A percentile compares a stretch with the other conserved stretches of the same genome.
Evolutionary conservation across 2,797 vertebrate species (phyloP).

Genomic region (Cheirogaleus major): DNA sequence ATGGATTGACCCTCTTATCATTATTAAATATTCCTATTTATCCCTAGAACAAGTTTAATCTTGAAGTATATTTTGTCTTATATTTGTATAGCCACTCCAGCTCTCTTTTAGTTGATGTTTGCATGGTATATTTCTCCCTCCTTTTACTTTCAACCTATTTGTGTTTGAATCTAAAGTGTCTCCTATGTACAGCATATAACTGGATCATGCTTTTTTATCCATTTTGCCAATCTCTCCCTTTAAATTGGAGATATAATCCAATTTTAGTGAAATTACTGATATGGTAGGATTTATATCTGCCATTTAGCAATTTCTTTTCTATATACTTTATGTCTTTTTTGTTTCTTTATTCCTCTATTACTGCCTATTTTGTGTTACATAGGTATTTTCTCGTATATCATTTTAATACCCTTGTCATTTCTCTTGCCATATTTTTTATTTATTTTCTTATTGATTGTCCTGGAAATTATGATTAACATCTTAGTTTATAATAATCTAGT

Average conservation of each 20-base stretch:
- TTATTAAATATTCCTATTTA: neutral
- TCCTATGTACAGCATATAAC: neutral
- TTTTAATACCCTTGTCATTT: neutral
- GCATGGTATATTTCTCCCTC: neutral
- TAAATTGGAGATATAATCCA: neutral
- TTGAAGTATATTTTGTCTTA: neutral
- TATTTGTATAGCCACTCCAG: neutral
- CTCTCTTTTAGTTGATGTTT: neutral
- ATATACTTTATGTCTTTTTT: neutral
- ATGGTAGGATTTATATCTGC: neutral
- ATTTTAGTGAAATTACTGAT: conserved; percentile 16
- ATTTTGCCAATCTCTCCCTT: neutral
- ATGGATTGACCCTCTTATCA: neutral
- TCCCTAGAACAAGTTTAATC: conserved; percentile 1
- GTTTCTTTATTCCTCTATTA: neutral
- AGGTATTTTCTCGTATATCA: neutral
- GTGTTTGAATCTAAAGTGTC: neutral
- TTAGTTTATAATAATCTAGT: neutral
- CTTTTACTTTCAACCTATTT: conserved; percentile 14
- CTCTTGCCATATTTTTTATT: neutral
- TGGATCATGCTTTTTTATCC: neutral
- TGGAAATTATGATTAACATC: neutral
- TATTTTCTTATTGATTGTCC: neutral
- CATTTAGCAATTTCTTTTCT: neutral
- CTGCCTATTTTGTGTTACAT: conserved; percentile 12